These are phyloP conservation scores for Pollachius pollachius DNA, from an alignment of 2,113 vertebrate genomes.

Conservation along the genomic window DNA sequence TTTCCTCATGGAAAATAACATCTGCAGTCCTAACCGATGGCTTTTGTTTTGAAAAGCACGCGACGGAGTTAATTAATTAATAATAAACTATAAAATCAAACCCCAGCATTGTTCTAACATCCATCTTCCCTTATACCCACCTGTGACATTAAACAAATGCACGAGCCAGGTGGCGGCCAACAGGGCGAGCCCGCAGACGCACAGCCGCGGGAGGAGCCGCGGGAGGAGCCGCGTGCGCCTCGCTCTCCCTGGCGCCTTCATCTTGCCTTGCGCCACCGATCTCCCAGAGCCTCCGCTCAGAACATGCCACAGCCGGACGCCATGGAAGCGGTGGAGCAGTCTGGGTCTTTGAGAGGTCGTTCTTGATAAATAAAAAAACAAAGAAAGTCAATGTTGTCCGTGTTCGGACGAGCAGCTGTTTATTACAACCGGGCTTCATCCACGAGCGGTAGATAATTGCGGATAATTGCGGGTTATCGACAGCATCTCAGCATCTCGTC, in stretches of 20 bases:
- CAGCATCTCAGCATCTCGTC: too few species aligned
- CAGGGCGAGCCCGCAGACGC: constrained; percentile 63
- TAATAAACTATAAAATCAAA: not conserved
- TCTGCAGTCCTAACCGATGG: too few species aligned
- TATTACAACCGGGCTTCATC: too few species aligned
- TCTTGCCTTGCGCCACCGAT: constrained; percentile 48
- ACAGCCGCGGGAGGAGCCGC: constrained; percentile 65
- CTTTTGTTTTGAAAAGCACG: too few species aligned
- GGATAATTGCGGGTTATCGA: too few species aligned
- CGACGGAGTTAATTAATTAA: not conserved
- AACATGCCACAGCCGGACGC: constrained; percentile 51
- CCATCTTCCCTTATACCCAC: constrained; percentile 38
- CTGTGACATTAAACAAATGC: constrained; percentile 56
- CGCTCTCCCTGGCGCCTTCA: constrained; percentile 67
- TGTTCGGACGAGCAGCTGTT: too few species aligned
- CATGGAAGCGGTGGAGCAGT: too few species aligned
- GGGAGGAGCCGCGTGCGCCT: constrained; percentile 63
- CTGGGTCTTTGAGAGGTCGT: too few species aligned
- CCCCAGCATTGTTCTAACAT: not conserved
- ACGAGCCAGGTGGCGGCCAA: constrained; percentile 59
- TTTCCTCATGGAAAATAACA: too few species aligned
- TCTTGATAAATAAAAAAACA: too few species aligned
- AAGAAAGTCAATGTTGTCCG: too few species aligned
- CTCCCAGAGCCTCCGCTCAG: constrained; percentile 41
- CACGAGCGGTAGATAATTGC: too few species aligned